Conservation (phyloP, 1,140 invertebrate genomes). For the Anoplolepis gracilipes region DNA sequence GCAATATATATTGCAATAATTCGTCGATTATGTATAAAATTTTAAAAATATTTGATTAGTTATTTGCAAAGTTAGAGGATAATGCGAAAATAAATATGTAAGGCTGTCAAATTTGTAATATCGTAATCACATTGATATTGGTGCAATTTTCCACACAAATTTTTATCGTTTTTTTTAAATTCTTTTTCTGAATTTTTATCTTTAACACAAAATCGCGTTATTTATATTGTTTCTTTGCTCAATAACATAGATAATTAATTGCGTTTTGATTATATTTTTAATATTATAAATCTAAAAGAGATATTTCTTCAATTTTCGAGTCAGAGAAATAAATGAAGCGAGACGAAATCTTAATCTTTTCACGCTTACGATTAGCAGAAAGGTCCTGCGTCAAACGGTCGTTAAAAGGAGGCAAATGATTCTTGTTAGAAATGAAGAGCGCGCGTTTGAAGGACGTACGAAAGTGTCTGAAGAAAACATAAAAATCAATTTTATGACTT, state of each 20-base stretch:
- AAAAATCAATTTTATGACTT: constrained; percentile 26
- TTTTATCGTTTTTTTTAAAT: constrained; percentile 6
- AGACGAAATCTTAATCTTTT: neutral
- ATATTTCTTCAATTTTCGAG: neutral
- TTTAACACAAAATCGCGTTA: neutral
- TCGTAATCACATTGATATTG: neutral
- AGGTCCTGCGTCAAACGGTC: neutral
- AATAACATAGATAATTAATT: neutral
- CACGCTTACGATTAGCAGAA: too few species aligned
- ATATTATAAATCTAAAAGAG: neutral
- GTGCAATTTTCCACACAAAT: neutral
- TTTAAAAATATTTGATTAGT: neutral
- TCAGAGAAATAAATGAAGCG: neutral
- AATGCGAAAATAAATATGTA: neutral
- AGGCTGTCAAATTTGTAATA: neutral
- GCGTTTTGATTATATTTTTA: constrained; percentile 2
- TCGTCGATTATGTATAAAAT: neutral
- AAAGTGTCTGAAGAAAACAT: neutral
- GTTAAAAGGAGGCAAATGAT: neutral
- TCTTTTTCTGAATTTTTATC: neutral
- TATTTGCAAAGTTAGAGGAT: neutral
- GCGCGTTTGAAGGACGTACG: too few species aligned
- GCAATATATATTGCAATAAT: too few species aligned
- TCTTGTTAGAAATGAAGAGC: neutral
- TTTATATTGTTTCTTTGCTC: neutral